Conservation (phyloP, 2,888 invertebrate species). For the Cheiracanthium punctorium region DNA sequence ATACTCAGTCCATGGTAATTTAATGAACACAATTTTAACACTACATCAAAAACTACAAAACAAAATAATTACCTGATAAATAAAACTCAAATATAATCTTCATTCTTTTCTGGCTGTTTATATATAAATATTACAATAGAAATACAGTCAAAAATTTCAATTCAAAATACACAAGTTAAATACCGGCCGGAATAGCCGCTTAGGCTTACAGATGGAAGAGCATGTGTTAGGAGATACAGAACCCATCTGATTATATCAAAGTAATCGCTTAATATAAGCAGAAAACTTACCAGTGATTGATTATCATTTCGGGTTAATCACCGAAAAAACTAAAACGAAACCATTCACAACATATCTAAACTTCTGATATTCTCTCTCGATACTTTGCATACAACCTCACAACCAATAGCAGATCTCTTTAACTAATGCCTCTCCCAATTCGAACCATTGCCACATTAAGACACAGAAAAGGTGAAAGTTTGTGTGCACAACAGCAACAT, state of each 20-base stretch:
- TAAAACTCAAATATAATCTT: too few relatives aligned
- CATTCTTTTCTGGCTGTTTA: too few relatives aligned
- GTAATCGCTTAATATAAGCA: background rate
- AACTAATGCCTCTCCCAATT: conserved; percentile 31
- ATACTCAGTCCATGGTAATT: too few relatives aligned
- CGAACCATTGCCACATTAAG: background rate
- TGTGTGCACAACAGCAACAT: too few relatives aligned
- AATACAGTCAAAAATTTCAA: too few relatives aligned
- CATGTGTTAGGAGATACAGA: conserved; percentile 5
- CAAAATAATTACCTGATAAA: too few relatives aligned
- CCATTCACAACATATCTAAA: background rate
- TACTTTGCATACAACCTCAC: background rate
- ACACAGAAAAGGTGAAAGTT: background rate
- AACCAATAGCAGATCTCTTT: conserved; percentile 23
- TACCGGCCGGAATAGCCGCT: conserved; percentile 23
- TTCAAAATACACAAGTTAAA: too few relatives aligned
- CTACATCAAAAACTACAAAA: too few relatives aligned
- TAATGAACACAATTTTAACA: too few relatives aligned
- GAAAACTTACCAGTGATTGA: background rate
- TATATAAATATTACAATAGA: too few relatives aligned
- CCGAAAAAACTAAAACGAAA: background rate
- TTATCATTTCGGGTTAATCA: background rate
- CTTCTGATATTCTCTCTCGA: background rate
- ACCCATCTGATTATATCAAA: background rate
- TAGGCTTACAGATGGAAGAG: conserved; percentile 25